phyloP scores from a whole-genome alignment of 2,797 vertebrate genomes.

The Sitta carolinensis region DNA sequence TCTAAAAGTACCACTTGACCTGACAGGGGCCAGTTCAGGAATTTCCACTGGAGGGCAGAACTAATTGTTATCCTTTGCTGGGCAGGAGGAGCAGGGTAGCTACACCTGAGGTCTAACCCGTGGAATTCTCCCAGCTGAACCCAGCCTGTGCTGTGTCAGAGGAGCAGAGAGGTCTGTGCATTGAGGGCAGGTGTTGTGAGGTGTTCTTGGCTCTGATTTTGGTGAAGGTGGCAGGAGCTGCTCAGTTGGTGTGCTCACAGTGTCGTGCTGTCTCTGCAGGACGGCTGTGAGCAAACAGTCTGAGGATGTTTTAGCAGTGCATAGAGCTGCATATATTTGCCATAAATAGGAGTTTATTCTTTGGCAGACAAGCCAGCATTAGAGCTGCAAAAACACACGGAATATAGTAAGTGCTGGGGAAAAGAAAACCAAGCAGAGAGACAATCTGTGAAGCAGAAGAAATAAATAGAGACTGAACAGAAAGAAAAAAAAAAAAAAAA shows the following conservation, averaged over 20 bases:
- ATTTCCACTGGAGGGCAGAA: not conserved
- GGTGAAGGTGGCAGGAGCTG: not conserved
- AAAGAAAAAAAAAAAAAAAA: not conserved
- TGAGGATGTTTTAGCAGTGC: slow-evolving; percentile 61
- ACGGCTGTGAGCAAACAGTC: slow-evolving; percentile 63
- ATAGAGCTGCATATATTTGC: slow-evolving; percentile 63
- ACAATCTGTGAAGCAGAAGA: slow-evolving; percentile 49
- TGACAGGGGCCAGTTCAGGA: not conserved
- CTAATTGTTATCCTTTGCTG: not conserved
- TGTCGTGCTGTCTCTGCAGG: slow-evolving; percentile 33
- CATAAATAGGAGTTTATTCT: slow-evolving; percentile 69
- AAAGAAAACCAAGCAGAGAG: slow-evolving; percentile 62
- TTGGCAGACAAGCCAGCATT: slow-evolving; percentile 60
- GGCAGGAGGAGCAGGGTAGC: not conserved
- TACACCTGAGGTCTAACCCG: not conserved
- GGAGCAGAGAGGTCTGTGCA: not conserved
- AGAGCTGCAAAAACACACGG: slow-evolving; percentile 44
- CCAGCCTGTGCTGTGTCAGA: not conserved
- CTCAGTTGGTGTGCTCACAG: slow-evolving; percentile 1
- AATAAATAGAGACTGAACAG: slow-evolving; percentile 48
- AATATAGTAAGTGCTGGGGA: slow-evolving; percentile 26
- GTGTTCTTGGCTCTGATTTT: not conserved
- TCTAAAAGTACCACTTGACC: not conserved
- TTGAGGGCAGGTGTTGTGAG: not conserved
- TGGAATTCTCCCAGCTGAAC: not conserved